These are phyloP conservation scores for Scaptomyza caliginosa DNA, from an alignment of 2,888 invertebrate species.

Conservation along the genomic window DNA sequence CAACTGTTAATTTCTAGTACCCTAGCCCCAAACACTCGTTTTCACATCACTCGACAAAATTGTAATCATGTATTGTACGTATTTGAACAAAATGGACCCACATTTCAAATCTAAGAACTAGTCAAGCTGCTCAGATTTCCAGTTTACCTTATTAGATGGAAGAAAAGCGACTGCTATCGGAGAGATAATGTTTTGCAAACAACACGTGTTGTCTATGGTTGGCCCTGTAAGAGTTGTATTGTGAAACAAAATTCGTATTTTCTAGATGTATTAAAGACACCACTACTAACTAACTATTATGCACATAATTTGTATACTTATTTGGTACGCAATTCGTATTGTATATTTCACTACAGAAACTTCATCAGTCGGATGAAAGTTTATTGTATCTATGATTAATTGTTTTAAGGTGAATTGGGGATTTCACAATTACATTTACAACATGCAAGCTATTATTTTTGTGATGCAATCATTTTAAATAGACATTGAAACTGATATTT, in stretches of 20 bases:
- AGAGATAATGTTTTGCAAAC: constrained; percentile 10
- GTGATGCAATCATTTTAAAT: background rate
- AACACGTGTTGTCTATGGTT: constrained; percentile 11
- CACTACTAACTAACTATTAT: background rate
- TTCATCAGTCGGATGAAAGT: constrained; percentile 17
- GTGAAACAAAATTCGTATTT: constrained; percentile 52
- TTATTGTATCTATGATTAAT: background rate
- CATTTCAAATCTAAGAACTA: background rate
- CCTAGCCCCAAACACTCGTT: background rate
- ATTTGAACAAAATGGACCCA: background rate
- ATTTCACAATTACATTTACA: constrained; percentile 11
- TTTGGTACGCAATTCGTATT: constrained; percentile 15
- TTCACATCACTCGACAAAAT: constrained; percentile 2
- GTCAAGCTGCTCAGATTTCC: background rate
- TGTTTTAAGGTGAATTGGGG: background rate
- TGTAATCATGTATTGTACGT: constrained; percentile 2
- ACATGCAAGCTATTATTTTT: background rate
- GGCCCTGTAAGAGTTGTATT: constrained; percentile 27
- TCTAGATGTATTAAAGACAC: constrained; percentile 37
- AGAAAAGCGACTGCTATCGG: background rate
- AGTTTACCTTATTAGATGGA: constrained; percentile 1
- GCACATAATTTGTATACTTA: constrained; percentile 2
- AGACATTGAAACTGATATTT: background rate
- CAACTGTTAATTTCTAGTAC: background rate
- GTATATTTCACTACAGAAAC: background rate